Percentiles rank a stretch among this genome's conserved stretches.
phyloP scores from a whole-genome alignment of 35 echinoderm and acorn worm species.

The Lytechinus pictus region DNA sequence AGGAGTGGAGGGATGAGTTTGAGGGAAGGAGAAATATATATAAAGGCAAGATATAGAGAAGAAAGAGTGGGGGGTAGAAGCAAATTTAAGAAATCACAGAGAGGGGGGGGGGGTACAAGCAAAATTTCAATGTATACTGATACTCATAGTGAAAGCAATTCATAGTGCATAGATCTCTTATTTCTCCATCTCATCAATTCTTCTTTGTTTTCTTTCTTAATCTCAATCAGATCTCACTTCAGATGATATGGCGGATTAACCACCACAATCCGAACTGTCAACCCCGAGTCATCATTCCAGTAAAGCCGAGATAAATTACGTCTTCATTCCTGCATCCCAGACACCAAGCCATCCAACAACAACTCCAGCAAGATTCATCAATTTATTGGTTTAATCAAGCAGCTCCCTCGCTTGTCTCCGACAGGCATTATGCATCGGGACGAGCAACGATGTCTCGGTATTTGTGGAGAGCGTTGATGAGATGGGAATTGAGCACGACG shows the following conservation, averaged over 20 bases:
- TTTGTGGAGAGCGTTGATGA: neutral
- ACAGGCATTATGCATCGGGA: neutral
- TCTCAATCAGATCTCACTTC: neutral
- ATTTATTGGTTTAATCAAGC: slow-evolving; percentile 14
- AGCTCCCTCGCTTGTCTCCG: neutral
- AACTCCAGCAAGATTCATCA: neutral
- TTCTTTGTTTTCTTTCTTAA: neutral
- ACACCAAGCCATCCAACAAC: neutral
- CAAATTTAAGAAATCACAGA: no score
- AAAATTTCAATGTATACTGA: neutral
- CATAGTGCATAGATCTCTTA: neutral
- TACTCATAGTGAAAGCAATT: neutral
- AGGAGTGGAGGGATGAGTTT: neutral
- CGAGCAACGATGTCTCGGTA: neutral
- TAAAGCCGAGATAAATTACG: neutral
- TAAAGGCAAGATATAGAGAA: no score
- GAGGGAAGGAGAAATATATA: neutral
- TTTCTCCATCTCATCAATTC: neutral
- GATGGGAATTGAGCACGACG: neutral
- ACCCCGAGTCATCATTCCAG: neutral
- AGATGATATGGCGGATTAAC: neutral
- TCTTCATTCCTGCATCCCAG: neutral
- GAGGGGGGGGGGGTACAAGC: neutral
- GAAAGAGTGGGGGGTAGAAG: no score
- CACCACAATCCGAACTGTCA: neutral